Evolutionary conservation across 2,113 vertebrate species (phyloP).

Genomic region (Ancistrus triradiatus): DNA sequence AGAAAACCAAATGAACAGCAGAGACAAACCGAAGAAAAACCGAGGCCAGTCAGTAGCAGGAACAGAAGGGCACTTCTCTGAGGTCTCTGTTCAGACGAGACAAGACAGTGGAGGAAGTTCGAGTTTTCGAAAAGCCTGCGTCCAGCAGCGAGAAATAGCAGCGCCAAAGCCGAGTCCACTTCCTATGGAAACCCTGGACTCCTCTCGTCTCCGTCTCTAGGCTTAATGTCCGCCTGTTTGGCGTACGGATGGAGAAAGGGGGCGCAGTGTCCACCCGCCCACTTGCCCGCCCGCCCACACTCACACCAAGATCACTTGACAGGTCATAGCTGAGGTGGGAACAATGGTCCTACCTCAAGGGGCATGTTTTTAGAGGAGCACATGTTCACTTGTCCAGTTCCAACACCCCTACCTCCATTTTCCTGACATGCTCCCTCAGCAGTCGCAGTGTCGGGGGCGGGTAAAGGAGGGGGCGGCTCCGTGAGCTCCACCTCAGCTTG

Average conservation of each 20-base stretch:
- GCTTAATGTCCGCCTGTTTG: conserved; percentile 23
- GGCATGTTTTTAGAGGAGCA: conserved; percentile 27
- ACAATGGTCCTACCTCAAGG: conserved; percentile 15
- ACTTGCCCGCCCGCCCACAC: conserved; percentile 14
- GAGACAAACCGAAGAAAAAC: conserved; percentile 31
- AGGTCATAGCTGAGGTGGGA: conserved; percentile 24
- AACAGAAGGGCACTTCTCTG: conserved; percentile 67
- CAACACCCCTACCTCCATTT: background rate
- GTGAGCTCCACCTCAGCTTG: conserved; percentile 77
- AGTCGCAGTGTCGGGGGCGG: conserved; percentile 5
- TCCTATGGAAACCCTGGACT: conserved; percentile 14
- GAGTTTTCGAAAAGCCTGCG: conserved; percentile 45
- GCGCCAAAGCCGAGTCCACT: conserved; percentile 49
- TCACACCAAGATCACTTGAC: conserved; percentile 31
- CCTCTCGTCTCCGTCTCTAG: conserved; percentile 1
- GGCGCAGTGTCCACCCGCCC: conserved; percentile 6
- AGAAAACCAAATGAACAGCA: conserved; percentile 44
- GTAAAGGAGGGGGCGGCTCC: conserved; percentile 18
- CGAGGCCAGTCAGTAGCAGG: conserved; percentile 44
- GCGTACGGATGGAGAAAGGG: conserved; percentile 20
- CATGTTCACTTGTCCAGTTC: conserved; percentile 12
- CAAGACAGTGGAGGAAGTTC: conserved; percentile 27
- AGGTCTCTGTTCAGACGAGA: conserved; percentile 48
- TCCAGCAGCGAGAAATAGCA: conserved; percentile 60
- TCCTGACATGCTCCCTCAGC: background rate